A percentile compares a stretch with the other conserved stretches of the same genome.
Evolutionary conservation across 2,797 vertebrate genomes (phyloP).

Genomic region (Anisognathus igniventris): DNA sequence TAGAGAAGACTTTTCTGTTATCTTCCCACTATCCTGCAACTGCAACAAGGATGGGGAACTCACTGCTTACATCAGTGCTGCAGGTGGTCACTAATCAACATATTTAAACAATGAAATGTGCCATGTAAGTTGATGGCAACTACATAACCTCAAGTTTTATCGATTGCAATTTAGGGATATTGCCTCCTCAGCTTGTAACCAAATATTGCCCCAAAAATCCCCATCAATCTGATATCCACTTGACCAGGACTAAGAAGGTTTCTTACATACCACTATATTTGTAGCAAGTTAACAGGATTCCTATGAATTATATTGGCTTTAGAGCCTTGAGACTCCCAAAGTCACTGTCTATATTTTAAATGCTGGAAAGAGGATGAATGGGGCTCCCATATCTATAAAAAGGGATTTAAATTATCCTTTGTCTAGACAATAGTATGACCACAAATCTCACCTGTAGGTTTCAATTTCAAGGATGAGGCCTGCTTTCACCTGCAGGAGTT

Average conservation of each 20-base stretch:
- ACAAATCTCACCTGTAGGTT: conserved; percentile 85
- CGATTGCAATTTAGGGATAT: neutral
- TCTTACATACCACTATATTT: neutral
- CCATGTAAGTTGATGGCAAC: neutral
- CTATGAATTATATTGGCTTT: neutral
- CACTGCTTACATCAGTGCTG: neutral
- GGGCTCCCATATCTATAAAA: neutral
- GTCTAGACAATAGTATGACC: neutral
- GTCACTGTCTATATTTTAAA: neutral
- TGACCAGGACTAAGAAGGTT: neutral
- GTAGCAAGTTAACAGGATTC: neutral
- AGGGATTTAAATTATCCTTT: neutral
- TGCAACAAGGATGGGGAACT: neutral
- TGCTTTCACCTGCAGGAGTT: conserved; percentile 90
- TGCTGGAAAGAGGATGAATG: neutral
- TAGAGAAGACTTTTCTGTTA: neutral
- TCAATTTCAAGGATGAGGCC: conserved; percentile 91
- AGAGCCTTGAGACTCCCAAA: neutral
- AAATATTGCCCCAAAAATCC: neutral
- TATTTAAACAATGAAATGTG: neutral
- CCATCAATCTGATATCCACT: neutral
- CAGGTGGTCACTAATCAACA: neutral
- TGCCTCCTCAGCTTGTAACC: neutral
- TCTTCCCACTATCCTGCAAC: neutral
- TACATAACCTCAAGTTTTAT: neutral